Percentiles rank a stretch among this genome's conserved stretches.
Conservation (phyloP, 2,113 vertebrate species). For the Oenanthe oenanthe region DNA sequence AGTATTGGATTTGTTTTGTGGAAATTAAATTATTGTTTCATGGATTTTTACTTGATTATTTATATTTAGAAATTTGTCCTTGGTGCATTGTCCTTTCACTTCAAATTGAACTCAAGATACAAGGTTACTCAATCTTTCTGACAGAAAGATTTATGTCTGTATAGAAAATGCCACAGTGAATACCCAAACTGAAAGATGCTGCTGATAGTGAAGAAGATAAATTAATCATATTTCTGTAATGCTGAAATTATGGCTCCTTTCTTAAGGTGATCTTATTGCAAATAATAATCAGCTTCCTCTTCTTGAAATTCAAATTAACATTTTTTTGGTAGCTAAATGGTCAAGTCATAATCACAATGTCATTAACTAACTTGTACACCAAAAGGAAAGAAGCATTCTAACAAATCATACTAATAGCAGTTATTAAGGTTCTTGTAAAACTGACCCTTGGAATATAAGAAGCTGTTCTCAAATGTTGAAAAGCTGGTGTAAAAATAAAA, state of each 20-base stretch:
- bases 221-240: background rate
- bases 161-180: slow-evolving; percentile 12
- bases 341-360: background rate
- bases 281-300: background rate
- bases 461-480: background rate
- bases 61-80: background rate
- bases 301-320: background rate
- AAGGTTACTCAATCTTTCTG: slow-evolving; percentile 2
- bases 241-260: background rate
- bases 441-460: background rate
- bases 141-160: slow-evolving; percentile 7
- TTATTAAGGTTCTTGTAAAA: background rate
- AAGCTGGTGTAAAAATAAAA: background rate
- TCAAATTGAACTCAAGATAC: slow-evolving; percentile 6
- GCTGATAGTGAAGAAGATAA: background rate
- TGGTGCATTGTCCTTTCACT: background rate
- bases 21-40: background rate
- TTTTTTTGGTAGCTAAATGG: background rate
- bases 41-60: background rate
- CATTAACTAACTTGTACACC: background rate
- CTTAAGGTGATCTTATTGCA: background rate
- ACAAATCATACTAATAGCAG: background rate
- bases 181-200: background rate
- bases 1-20: background rate
- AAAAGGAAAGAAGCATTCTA: background rate